Evolutionary conservation across 2,888 invertebrate genomes (phyloP).

Genomic region (Aspidiotus destructor): DNA sequence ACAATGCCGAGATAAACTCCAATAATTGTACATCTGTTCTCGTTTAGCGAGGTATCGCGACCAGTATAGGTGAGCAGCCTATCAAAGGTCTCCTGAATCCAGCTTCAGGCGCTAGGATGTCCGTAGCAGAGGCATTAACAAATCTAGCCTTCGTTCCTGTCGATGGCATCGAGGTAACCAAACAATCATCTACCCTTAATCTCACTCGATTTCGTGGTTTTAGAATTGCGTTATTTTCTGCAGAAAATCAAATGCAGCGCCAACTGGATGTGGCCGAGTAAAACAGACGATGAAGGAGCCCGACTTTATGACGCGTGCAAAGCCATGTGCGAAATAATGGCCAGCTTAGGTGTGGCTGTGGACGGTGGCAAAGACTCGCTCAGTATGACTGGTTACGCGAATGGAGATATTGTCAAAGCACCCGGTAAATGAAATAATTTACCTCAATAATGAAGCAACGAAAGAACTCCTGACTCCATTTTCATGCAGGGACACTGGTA

Average conservation of each 20-base stretch:
- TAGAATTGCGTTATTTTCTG: neutral
- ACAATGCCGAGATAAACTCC: no score
- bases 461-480: neutral
- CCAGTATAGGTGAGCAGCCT: slow-evolving; percentile 94
- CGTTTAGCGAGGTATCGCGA: slow-evolving; percentile 68
- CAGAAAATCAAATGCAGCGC: slow-evolving; percentile 94
- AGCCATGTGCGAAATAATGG: slow-evolving; percentile 80
- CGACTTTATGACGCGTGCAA: slow-evolving; percentile 74
- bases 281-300: slow-evolving; percentile 84
- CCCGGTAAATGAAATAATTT: slow-evolving; percentile 43
- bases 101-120: slow-evolving; percentile 81
- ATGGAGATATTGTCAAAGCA: slow-evolving; percentile 49
- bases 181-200: neutral
- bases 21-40: no score
- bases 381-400: slow-evolving; percentile 83
- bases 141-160: slow-evolving; percentile 66
- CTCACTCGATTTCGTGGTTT: neutral
- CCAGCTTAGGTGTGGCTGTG: slow-evolving; percentile 70
- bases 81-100: slow-evolving; percentile 80
- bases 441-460: neutral
- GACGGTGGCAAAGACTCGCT: slow-evolving; percentile 97
- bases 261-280: slow-evolving; percentile 99
- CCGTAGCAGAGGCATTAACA: slow-evolving; percentile 85
- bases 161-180: slow-evolving; percentile 44
- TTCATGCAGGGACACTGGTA: slow-evolving; percentile 68